Percentiles rank a stretch among this genome's conserved stretches.
Evolutionary conservation across 2,888 invertebrate genomes (phyloP).

Genomic region (Eumacrocentrus americanus): DNA sequence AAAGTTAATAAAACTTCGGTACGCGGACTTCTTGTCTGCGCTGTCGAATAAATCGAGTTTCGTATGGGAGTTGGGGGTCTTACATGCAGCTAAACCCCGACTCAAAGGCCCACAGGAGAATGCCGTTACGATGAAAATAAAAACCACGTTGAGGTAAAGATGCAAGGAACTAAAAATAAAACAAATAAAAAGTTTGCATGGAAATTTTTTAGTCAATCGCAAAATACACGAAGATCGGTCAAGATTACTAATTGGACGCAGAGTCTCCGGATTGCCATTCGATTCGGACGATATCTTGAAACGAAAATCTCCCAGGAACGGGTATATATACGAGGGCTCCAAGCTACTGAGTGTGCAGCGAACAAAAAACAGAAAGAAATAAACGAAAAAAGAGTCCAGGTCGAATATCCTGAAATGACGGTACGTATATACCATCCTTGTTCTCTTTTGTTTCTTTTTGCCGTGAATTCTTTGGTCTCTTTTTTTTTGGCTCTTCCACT

Average conservation of each 20-base stretch:
- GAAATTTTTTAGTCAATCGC: neutral
- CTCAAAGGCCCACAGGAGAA: conserved; percentile 6
- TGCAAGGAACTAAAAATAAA: too few relatives aligned
- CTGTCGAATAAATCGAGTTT: conserved; percentile 35
- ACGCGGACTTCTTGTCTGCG: conserved; percentile 20
- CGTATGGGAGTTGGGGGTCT: conserved; percentile 6
- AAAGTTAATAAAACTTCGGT: conserved; percentile 31
- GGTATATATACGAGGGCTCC: conserved; percentile 13
- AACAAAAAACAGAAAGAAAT: neutral
- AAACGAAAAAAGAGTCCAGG: neutral
- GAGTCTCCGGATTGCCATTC: conserved; percentile 1
- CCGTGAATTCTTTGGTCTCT: conserved; percentile 1
- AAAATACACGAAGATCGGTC: conserved; percentile 29
- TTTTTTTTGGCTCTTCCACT: conserved; percentile 9
- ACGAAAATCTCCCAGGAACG: conserved; percentile 15
- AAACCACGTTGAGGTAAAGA: neutral
- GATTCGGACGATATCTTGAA: conserved; percentile 13
- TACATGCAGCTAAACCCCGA: conserved; percentile 1
- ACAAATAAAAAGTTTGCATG: neutral
- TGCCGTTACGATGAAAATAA: conserved; percentile 2
- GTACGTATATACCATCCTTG: neutral
- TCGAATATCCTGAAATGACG: neutral
- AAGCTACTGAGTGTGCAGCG: neutral
- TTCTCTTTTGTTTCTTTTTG: conserved; percentile 11
- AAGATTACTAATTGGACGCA: conserved; percentile 39